These are phyloP conservation scores for Acleris laterana DNA, from an alignment of 2,888 invertebrate species.

Conservation along the genomic window DNA sequence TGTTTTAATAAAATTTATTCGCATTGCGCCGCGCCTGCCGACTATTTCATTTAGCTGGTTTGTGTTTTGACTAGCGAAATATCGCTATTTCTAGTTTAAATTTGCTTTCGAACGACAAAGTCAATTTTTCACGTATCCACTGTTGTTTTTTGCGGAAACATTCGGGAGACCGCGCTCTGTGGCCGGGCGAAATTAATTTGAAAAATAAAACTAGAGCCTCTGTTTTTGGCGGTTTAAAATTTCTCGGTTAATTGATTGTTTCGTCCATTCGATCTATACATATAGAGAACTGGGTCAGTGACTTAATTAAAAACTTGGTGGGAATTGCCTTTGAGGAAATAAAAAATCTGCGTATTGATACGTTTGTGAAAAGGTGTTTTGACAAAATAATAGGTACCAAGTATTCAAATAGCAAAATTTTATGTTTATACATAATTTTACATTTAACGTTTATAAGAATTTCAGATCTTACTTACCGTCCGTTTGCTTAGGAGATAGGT, in stretches of 20 bases:
- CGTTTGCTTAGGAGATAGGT: no score
- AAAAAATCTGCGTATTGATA: no score
- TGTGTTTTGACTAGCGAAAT: slow-evolving; percentile 9
- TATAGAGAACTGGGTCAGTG: background rate
- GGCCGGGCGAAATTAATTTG: slow-evolving; percentile 9
- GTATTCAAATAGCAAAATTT: no score
- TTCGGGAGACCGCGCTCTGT: slow-evolving; percentile 1
- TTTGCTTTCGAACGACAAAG: slow-evolving; percentile 21
- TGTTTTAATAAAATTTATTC: slow-evolving; percentile 22
- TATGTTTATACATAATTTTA: no score
- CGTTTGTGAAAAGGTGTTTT: no score
- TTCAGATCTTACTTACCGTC: no score
- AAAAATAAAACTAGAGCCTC: background rate
- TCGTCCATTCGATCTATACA: background rate
- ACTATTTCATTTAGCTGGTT: slow-evolving; percentile 12
- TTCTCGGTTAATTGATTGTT: slow-evolving; percentile 1
- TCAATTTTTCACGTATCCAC: slow-evolving; percentile 16
- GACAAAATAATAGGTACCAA: no score
- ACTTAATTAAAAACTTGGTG: background rate
- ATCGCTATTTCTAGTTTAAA: slow-evolving; percentile 10
- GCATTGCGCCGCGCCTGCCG: slow-evolving; percentile 17
- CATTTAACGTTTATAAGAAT: no score
- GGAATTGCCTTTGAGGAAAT: no score
- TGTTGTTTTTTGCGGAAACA: slow-evolving; percentile 11
- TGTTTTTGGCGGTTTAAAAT: slow-evolving; percentile 4